Evolutionary conservation across 1,140 invertebrate genomes (phyloP).

Genomic region (Hermetia illucens): DNA sequence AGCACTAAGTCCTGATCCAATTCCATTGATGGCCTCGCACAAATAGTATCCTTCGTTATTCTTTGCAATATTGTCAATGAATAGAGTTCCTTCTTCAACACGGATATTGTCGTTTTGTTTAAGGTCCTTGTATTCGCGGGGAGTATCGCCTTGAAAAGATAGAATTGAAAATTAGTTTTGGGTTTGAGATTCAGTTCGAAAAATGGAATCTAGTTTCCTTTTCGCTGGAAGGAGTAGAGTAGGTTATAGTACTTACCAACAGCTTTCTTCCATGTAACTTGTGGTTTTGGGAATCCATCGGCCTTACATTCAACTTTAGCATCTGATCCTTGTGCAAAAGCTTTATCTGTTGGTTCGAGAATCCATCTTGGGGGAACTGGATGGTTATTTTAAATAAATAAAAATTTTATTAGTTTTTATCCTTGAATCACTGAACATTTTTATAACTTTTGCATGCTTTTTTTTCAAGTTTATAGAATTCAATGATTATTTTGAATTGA

Average conservation of each 20-base stretch:
- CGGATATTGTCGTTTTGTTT: constrained; percentile 78
- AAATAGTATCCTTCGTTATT: constrained; percentile 88
- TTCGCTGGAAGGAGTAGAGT: constrained; percentile 3
- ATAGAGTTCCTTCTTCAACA: constrained; percentile 79
- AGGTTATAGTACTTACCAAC: constrained; percentile 46
- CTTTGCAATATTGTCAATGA: constrained; percentile 80
- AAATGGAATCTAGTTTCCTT: neutral
- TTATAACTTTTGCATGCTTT: neutral
- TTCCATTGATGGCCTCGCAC: constrained; percentile 91
- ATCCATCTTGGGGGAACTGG: constrained; percentile 95
- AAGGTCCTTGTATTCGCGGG: constrained; percentile 83
- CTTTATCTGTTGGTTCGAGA: constrained; percentile 86
- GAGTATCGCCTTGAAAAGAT: constrained; percentile 52
- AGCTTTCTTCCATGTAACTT: constrained; percentile 89
- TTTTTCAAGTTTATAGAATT: neutral
- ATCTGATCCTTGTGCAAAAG: constrained; percentile 84
- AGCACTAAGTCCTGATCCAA: constrained; percentile 84
- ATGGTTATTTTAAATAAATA: constrained; percentile 10
- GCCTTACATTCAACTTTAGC: constrained; percentile 90
- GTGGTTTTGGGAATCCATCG: constrained; percentile 85
- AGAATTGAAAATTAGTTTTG: neutral
- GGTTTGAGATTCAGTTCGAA: neutral
- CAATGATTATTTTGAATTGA: neutral
- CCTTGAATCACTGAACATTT: neutral
- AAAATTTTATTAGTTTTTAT: constrained; percentile 17